Base-by-base conservation (phyloP, 2,113 vertebrate species). In the Platysteira castanea region DNA sequence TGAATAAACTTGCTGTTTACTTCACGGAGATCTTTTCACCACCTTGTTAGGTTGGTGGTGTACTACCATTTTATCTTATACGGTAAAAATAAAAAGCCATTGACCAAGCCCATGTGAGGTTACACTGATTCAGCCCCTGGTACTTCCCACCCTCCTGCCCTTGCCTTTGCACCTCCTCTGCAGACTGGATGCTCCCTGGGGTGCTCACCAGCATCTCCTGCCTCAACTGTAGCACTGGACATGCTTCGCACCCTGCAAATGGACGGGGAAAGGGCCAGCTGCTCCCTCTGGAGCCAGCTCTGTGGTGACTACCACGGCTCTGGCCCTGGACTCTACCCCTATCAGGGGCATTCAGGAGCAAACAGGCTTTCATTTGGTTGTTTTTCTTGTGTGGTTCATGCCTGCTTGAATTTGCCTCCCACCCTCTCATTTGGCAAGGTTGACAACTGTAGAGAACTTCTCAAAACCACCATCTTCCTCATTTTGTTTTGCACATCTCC, bases 231-330 rank as follows among this genome's bases (percentile, higher is more conserved):
- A 15, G 57, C 6, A 1, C 35, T 17, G 56, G 44, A 53, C 30
- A 17, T 0, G 0, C 56, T 84, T 6, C 65, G 35, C 28, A 67
- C 47, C 3, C 0, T 28, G 39, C 49, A 79, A 68, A 74, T 11
- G 31, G 44, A 64, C 33, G 49, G 33, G 33, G 53, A 92, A 71
- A 53, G 46, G 49, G 50, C 24, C 33, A 78, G 52, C 33, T 67
- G 37, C 31, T 91, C 35, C 33, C 16, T 86, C 44, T 41, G 35
- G 61, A 67, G 70, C 30, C 35, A 60, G 47, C 33, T 82, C 42
- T 8, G 10, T 0, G 1, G 15, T 27, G 65, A 47, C 0, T 0
- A 27, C 10, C 1, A 1, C 2, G 13, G 52, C 30, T 87, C 35
- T 42, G 15, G 6, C 26, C 33, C 41, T 41, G 23, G 61, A 68